Base-by-base conservation (phyloP, 2,797 vertebrate genomes). In the Aeoliscus strigatus region DNA sequence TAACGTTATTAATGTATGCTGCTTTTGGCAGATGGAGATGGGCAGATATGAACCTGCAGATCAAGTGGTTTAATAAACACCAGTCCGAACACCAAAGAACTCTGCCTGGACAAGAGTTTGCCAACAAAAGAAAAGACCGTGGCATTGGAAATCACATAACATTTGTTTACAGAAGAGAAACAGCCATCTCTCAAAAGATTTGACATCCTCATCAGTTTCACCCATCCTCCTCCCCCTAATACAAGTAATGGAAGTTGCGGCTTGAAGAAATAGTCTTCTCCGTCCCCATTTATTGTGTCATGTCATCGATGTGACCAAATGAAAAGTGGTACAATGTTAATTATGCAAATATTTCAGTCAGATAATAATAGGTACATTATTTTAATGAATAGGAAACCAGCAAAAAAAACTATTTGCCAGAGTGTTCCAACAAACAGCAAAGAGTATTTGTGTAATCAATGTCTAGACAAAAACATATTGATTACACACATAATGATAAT, bases 251-350 rank as follows among this genome's bases (percentile, higher is more conserved):
- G 62, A 62, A 64, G 56, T 14, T 43, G 51, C 50, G 3, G 44
- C 57, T 36, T 65, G 44, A 61, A 15, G 3, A 50, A 16, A 5
- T 17, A 42, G 43, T 40, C 52, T 52, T 42, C 53, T 48, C 37
- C 1, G 9, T 39, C 39, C 28, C 17, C 14, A 45, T 62, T 62
- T 46, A 53, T 35, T 39, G 29, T 36, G 29, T 29, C 36, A 35
- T 41, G 46, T 55, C 60, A 49, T 46, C 34, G 41, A 40, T 60
- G 39, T 39, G 52, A 55, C 33, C 39, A 14, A 53, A 63, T 63
- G 13, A 73, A 56, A 77, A 62, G 69, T 54, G 57, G 66, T 6
- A 33, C 18, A 5, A 27, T 7, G 35, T 66, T 47, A 69, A 70
- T 77, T 45, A 58, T 47, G 21, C 41, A 56, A 52, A 60, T 21